Evolutionary conservation across 2,113 vertebrate genomes (phyloP).

Genomic region (Rousettus leschenaultii): DNA sequence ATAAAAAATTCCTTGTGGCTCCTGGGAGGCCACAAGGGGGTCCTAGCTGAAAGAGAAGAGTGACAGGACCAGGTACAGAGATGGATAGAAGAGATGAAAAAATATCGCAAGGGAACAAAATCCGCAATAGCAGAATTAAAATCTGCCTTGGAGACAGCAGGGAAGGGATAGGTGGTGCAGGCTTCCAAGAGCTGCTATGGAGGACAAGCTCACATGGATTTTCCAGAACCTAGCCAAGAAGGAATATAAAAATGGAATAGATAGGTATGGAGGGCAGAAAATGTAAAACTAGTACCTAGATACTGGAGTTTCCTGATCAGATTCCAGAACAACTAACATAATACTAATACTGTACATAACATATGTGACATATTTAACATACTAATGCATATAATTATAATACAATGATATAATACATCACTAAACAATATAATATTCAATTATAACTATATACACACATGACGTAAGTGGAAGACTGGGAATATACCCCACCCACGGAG

Average conservation of each 20-base stretch:
- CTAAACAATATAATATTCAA: not conserved
- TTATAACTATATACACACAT: not conserved
- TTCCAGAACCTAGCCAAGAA: not conserved
- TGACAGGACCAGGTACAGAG: not conserved
- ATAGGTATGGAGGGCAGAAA: not conserved
- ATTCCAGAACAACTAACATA: not conserved
- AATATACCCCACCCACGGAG: not conserved
- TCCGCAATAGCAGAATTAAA: not conserved
- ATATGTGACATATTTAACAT: not conserved
- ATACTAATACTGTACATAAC: not conserved
- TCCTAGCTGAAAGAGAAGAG: not conserved
- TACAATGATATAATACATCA: not conserved
- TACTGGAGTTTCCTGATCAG: not conserved
- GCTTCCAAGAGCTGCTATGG: not conserved
- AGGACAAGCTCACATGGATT: not conserved
- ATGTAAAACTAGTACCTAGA: not conserved
- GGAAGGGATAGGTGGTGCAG: no score
- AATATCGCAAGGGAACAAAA: not conserved
- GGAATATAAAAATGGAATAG: not conserved
- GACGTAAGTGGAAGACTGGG: not conserved
- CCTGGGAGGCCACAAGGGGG: not conserved
- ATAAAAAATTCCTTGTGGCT: not conserved
- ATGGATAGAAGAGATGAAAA: not conserved
- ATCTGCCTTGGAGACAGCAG: no score
- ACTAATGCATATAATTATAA: not conserved